Conservation (phyloP, 2,797 vertebrate species). For the Gymnopithys bicolor region DNA sequence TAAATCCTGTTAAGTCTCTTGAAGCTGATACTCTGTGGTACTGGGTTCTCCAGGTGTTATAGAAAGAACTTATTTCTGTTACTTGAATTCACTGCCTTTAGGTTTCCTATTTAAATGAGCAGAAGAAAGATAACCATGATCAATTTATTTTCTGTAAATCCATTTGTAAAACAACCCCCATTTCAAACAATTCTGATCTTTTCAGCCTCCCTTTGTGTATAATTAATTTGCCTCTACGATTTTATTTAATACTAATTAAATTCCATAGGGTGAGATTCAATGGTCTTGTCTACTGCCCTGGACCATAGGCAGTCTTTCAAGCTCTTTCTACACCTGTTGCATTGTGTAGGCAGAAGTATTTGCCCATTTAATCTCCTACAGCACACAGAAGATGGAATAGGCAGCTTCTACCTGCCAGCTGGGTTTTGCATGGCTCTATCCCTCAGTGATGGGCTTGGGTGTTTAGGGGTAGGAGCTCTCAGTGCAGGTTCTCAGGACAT, state of each 20-base stretch:
- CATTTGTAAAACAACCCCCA: background rate
- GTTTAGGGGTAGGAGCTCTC: background rate
- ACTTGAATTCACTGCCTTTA: constrained; percentile 10
- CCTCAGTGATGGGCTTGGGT: background rate
- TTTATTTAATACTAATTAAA: constrained; percentile 1
- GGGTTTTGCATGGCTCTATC: background rate
- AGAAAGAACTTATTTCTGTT: background rate
- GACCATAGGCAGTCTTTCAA: background rate
- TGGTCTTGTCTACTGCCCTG: background rate
- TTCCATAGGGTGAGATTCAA: background rate
- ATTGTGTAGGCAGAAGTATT: background rate
- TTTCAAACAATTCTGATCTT: background rate
- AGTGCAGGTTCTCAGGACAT: background rate
- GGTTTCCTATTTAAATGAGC: background rate
- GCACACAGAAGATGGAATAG: background rate
- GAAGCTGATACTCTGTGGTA: background rate
- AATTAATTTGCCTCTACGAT: constrained; percentile 9
- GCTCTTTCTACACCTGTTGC: background rate
- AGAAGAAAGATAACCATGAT: background rate
- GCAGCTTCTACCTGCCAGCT: background rate
- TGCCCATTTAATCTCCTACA: background rate
- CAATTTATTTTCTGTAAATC: constrained; percentile 8
- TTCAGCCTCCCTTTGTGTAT: background rate
- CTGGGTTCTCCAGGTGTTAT: background rate
- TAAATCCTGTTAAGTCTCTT: background rate